Evolutionary conservation across 2,888 invertebrate species (phyloP).

Genomic region (Pteria penguin): DNA sequence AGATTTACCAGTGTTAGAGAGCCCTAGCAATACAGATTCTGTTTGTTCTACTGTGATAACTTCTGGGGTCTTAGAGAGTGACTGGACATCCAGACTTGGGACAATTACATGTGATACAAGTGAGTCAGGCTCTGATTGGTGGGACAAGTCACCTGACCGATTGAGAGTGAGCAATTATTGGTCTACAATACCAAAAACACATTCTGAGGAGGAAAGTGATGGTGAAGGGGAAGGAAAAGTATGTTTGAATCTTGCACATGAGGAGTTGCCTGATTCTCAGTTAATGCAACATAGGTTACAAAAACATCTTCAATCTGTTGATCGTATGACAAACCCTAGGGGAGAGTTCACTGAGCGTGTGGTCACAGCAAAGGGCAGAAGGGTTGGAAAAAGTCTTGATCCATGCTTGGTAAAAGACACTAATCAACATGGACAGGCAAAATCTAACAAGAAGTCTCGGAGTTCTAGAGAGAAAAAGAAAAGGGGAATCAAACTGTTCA

Average conservation of each 20-base stretch:
- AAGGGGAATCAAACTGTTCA: slow-evolving; percentile 30
- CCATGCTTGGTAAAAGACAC: slow-evolving; percentile 18
- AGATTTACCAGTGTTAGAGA: slow-evolving; percentile 25
- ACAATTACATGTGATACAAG: slow-evolving; percentile 45
- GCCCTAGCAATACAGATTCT: slow-evolving; percentile 27
- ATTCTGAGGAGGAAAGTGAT: slow-evolving; percentile 14
- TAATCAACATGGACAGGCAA: background rate
- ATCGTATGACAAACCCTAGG: slow-evolving; percentile 23
- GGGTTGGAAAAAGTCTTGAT: slow-evolving; percentile 26
- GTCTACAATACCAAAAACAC: background rate
- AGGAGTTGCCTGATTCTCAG: slow-evolving; percentile 36
- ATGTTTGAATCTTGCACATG: slow-evolving; percentile 38
- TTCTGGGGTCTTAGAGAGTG: slow-evolving; percentile 19
- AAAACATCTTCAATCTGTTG: slow-evolving; percentile 36
- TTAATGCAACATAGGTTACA: slow-evolving; percentile 35
- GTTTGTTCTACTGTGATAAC: slow-evolving; percentile 30
- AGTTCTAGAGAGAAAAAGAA: slow-evolving; percentile 13
- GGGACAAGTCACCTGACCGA: slow-evolving; percentile 47
- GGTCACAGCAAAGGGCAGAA: slow-evolving; percentile 33
- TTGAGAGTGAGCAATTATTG: background rate
- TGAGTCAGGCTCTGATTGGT: slow-evolving; percentile 59
- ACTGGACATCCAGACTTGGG: slow-evolving; percentile 38
- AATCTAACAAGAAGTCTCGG: background rate
- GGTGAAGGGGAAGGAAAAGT: slow-evolving; percentile 18
- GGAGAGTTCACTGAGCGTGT: slow-evolving; percentile 39